Percentiles rank a stretch among this genome's conserved stretches.
Conservation (phyloP, 2,888 invertebrate species). For the Mimachlamys varia region DNA sequence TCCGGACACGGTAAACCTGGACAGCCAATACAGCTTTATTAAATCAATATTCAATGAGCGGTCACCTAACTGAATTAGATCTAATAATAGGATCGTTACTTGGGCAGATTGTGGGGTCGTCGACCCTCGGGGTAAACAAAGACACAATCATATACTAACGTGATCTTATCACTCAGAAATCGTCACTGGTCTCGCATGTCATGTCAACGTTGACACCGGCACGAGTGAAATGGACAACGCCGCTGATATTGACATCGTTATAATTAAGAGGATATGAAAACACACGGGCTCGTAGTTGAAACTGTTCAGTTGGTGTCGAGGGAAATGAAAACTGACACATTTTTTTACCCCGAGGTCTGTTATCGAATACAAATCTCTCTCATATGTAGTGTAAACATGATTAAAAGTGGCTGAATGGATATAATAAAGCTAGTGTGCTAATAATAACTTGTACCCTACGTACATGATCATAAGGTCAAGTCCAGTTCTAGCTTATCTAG, state of each 20-base stretch:
- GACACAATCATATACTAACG: not conserved
- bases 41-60: slow-evolving; percentile 2
- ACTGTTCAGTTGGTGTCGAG: not conserved
- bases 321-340: not conserved
- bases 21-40: not conserved
- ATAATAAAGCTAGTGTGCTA: too few relatives aligned
- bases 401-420: too few relatives aligned
- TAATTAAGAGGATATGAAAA: not conserved
- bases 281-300: not conserved
- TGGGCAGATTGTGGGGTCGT: not conserved
- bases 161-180: not conserved
- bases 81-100: not conserved
- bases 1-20: not conserved
- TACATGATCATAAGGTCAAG: too few relatives aligned
- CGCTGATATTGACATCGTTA: not conserved
- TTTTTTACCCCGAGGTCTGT: too few relatives aligned
- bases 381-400: too few relatives aligned
- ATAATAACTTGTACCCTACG: too few relatives aligned
- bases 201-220: not conserved
- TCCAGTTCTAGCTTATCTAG: too few relatives aligned
- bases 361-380: too few relatives aligned
- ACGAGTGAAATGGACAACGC: not conserved
- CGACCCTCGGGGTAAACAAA: not conserved
- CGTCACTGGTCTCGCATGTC: not conserved
- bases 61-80: not conserved